Evolutionary conservation across 1,140 invertebrate genomes (phyloP).

Genomic region (Lerema accius): DNA sequence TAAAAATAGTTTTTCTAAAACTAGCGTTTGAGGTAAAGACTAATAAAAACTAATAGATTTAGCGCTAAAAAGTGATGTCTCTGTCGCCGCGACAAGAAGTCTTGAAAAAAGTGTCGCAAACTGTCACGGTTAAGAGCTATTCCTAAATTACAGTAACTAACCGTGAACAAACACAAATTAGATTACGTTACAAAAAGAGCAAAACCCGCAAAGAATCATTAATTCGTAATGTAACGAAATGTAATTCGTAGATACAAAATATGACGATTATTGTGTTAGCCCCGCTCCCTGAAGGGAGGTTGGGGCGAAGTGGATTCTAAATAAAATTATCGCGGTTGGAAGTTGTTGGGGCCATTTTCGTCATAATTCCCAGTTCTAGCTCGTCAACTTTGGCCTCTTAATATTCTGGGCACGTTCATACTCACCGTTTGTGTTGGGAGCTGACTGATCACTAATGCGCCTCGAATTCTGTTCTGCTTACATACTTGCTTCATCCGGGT

Average conservation of each 20-base stretch:
- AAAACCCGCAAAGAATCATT: conserved; percentile 13
- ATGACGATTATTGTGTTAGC: conserved; percentile 61
- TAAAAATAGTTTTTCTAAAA: background rate
- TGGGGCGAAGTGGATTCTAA: conserved; percentile 45
- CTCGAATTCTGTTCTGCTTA: conserved; percentile 39
- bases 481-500: conserved; percentile 33
- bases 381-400: conserved; percentile 6
- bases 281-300: conserved; percentile 30
- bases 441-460: conserved; percentile 38
- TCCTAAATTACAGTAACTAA: background rate
- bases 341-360: conserved; percentile 55
- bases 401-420: conserved; percentile 35
- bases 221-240: conserved; percentile 39
- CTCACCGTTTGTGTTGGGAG: conserved; percentile 30
- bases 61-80: background rate
- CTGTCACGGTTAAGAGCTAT: background rate
- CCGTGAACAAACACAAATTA: background rate
- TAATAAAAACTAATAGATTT: background rate
- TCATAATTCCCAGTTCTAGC: conserved; percentile 46
- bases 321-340: conserved; percentile 58
- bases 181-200: background rate
- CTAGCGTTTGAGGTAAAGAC: too few species aligned
- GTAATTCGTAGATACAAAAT: conserved; percentile 52
- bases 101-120: background rate
- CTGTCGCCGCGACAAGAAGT: background rate